Percentiles rank a stretch among this genome's conserved stretches.
These are phyloP conservation scores for Hippocampus kuda DNA, from an alignment of 2,797 vertebrate species.

Conservation along the genomic window DNA sequence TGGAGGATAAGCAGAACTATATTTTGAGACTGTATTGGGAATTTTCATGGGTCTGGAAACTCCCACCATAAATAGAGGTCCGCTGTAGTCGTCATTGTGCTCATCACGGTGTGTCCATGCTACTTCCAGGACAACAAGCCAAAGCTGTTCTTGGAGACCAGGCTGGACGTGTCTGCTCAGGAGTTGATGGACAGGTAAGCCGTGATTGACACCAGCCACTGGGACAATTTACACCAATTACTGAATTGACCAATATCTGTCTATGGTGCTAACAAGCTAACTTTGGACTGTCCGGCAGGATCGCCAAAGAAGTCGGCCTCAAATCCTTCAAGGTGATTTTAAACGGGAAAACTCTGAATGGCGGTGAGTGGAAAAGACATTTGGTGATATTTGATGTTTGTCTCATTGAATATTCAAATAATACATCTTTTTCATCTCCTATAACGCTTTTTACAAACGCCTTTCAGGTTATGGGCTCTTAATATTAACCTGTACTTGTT, in stretches of 20 bases:
- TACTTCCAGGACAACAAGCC: slow-evolving; percentile 29
- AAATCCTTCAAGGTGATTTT: slow-evolving; percentile 81
- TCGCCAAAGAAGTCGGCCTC: slow-evolving; percentile 69
- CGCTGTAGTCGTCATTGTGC: background rate
- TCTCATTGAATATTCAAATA: background rate
- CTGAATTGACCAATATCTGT: too few relatives aligned
- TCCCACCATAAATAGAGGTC: too few relatives aligned
- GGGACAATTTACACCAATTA: too few relatives aligned
- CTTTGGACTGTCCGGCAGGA: slow-evolving; percentile 53
- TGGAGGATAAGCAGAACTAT: too few relatives aligned
- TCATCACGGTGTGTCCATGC: background rate
- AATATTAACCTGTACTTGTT: too few relatives aligned
- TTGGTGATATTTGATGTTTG: background rate
- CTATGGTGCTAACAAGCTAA: too few relatives aligned
- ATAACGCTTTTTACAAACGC: too few relatives aligned
- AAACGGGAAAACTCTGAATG: slow-evolving; percentile 74
- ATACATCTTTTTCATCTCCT: background rate
- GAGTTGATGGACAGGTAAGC: slow-evolving; percentile 77
- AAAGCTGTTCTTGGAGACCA: slow-evolving; percentile 72
- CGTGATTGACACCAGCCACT: too few relatives aligned
- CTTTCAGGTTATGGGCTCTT: background rate
- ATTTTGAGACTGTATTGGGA: background rate
- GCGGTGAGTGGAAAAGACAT: slow-evolving; percentile 56
- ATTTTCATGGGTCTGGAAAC: background rate
- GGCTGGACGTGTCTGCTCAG: slow-evolving; percentile 72